phyloP scores from a whole-genome alignment of 2,888 invertebrate genomes.

The Cantharis rustica region DNA sequence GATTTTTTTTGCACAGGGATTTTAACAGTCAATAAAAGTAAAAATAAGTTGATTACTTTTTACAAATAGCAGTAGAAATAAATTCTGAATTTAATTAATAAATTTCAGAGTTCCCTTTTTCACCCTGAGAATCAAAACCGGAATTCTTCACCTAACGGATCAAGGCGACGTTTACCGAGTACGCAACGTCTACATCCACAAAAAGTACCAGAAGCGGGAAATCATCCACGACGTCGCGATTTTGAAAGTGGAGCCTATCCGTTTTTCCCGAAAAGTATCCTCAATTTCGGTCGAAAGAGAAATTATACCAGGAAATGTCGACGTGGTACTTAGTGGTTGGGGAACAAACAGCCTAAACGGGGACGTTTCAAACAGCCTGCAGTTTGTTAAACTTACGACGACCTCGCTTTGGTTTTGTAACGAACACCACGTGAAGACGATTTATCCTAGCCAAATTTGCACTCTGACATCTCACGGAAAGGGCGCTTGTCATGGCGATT shows the following conservation, averaged over 20 bases:
- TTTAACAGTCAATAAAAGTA: no score
- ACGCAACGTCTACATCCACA: constrained; percentile 53
- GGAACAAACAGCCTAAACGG: background rate
- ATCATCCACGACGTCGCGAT: constrained; percentile 34
- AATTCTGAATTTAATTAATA: no score
- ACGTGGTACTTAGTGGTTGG: background rate
- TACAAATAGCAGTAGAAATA: no score
- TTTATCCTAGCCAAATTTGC: constrained; percentile 54
- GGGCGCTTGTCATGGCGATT: constrained; percentile 63
- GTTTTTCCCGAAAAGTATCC: constrained; percentile 17
- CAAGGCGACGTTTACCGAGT: constrained; percentile 57
- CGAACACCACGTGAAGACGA: background rate
- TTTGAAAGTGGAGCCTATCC: constrained; percentile 24
- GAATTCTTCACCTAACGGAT: constrained; percentile 43
- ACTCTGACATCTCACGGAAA: constrained; percentile 63
- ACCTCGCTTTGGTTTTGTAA: constrained; percentile 58
- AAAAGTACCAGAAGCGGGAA: constrained; percentile 50
- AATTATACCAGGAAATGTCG: constrained; percentile 12
- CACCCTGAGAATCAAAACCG: constrained; percentile 52
- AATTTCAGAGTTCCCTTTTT: background rate
- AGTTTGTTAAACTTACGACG: constrained; percentile 59
- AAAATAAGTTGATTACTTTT: no score
- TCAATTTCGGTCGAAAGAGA: constrained; percentile 17
- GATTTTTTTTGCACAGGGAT: no score
- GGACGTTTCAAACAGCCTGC: constrained; percentile 49